These are phyloP conservation scores for Lissocephala sabroskyi DNA, from an alignment of 2,888 invertebrate genomes.

Conservation along the genomic window DNA sequence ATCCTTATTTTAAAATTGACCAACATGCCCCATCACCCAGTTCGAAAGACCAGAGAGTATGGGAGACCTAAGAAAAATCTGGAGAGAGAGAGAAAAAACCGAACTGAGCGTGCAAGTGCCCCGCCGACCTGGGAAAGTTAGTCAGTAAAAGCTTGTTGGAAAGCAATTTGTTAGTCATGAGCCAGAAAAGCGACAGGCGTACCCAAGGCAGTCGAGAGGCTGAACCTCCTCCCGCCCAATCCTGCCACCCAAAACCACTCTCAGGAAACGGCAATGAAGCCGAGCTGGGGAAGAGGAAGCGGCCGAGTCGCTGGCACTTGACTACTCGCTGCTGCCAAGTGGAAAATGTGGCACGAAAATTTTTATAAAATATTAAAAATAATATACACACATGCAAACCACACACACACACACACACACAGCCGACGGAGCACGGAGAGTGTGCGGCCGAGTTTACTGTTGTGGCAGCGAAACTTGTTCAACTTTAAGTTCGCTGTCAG, in stretches of 20 bases:
- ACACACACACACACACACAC: too few species aligned
- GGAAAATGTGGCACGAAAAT: conserved; percentile 31
- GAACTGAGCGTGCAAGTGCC: too few species aligned
- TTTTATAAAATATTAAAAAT: conserved; percentile 43
- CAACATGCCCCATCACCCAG: too few species aligned
- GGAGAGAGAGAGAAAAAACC: conserved; percentile 23
- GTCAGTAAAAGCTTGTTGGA: conserved; percentile 37
- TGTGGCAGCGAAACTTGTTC: conserved; percentile 1
- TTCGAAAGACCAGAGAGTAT: too few species aligned
- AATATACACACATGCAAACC: too few species aligned
- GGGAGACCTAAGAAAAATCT: neutral
- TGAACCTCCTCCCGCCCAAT: too few species aligned
- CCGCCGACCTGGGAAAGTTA: conserved; percentile 49
- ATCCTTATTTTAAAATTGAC: too few species aligned
- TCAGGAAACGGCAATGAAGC: too few species aligned
- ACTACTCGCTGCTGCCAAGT: conserved; percentile 12
- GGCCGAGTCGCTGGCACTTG: neutral
- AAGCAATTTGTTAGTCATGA: conserved; percentile 56
- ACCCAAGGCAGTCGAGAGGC: conserved; percentile 21
- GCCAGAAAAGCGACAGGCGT: conserved; percentile 41
- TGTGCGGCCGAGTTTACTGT: too few species aligned
- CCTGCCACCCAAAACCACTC: too few species aligned
- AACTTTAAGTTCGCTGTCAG: too few species aligned
- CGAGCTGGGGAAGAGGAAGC: neutral
- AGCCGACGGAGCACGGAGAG: too few species aligned